Conservation (phyloP, 2,888 invertebrate genomes). For the Ectemnius continuus region DNA sequence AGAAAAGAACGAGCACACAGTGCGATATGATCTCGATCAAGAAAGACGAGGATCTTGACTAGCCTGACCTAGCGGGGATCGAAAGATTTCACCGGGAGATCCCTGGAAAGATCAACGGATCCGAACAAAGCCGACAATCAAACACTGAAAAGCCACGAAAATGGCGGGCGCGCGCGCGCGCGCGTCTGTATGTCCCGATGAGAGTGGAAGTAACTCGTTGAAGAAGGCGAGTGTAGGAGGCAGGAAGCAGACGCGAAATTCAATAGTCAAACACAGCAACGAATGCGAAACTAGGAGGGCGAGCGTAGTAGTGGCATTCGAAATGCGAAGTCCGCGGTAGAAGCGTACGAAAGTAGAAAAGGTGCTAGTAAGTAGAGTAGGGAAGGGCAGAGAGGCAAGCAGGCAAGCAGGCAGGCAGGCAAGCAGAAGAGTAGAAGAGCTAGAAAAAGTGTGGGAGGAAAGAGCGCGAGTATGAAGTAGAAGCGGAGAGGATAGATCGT, state of each 20-base stretch:
- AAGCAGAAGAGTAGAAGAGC: not conserved
- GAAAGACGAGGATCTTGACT: not conserved
- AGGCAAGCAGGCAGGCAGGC: not conserved
- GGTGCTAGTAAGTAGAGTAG: slow-evolving; percentile 8
- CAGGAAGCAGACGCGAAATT: not conserved
- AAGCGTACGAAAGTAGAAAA: not conserved
- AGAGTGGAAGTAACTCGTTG: too few species aligned
- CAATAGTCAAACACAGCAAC: not conserved
- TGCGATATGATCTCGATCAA: not conserved
- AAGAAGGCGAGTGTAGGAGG: too few species aligned
- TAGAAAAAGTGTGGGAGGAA: slow-evolving; percentile 1
- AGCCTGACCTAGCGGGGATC: not conserved
- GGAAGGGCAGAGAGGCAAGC: not conserved
- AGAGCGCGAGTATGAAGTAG: not conserved
- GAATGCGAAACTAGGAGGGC: not conserved
- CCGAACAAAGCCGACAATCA: slow-evolving; percentile 1
- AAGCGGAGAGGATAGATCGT: not conserved
- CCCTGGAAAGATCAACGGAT: not conserved
- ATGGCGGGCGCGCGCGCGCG: too few species aligned
- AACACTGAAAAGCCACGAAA: not conserved
- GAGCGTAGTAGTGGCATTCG: not conserved
- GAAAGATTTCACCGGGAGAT: not conserved
- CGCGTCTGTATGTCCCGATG: too few species aligned
- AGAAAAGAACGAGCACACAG: not conserved
- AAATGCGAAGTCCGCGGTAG: not conserved